Evolutionary conservation across 2,888 invertebrate genomes (phyloP).

Genomic region (Drosophila differens): DNA sequence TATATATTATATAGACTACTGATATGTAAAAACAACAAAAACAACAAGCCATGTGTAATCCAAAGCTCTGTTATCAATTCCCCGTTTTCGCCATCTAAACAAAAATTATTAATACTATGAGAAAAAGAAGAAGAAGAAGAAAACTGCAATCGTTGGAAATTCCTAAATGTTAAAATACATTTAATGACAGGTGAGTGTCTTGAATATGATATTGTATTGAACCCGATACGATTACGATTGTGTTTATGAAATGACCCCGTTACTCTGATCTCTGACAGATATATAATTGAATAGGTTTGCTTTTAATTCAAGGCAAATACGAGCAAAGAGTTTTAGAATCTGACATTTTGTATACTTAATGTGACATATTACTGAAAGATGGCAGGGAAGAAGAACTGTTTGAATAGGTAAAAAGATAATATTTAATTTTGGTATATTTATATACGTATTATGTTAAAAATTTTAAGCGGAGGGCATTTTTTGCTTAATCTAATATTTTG

Average conservation of each 20-base stretch:
- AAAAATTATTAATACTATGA: conserved; percentile 32
- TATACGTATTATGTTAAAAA: not conserved
- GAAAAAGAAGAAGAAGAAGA: conserved; percentile 25
- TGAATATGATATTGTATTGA: conserved; percentile 33
- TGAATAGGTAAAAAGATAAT: not conserved
- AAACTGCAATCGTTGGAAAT: conserved; percentile 59
- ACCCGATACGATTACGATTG: conserved; percentile 11
- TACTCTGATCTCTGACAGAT: not conserved
- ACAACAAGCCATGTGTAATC: conserved; percentile 35
- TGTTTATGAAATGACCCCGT: not conserved
- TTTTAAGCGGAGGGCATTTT: not conserved
- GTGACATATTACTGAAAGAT: not conserved
- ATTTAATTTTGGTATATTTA: not conserved
- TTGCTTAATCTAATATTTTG: not conserved
- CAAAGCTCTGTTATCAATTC: conserved; percentile 52
- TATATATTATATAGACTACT: conserved; percentile 24
- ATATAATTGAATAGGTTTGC: not conserved
- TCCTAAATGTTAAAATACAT: conserved; percentile 31
- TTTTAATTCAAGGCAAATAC: not conserved
- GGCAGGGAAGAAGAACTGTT: not conserved
- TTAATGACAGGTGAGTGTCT: conserved; percentile 49
- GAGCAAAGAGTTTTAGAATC: not conserved
- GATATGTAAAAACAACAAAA: conserved; percentile 24
- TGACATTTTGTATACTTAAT: not conserved
- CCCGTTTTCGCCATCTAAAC: conserved; percentile 28